Evolutionary conservation across 2,797 vertebrate genomes (phyloP).

Genomic region (Pagetopsis macropterus): DNA sequence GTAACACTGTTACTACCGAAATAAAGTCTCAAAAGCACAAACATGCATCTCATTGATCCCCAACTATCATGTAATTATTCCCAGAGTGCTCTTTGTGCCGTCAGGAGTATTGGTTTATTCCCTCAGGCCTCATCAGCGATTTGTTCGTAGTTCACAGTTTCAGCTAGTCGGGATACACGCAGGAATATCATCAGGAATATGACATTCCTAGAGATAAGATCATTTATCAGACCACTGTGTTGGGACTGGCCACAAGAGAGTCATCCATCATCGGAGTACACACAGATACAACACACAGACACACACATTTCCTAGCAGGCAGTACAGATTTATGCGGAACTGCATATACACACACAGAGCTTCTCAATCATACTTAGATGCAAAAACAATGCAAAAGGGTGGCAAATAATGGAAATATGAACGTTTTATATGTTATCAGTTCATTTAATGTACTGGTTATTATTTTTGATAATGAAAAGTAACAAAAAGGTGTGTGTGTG

Average conservation of each 20-base stretch:
- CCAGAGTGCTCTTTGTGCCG: constrained; percentile 26
- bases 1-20: neutral
- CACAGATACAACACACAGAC: constrained; percentile 33
- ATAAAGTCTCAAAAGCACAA: neutral
- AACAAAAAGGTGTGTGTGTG: constrained; percentile 28
- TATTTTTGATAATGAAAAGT: constrained; percentile 8
- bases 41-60: constrained; percentile 24
- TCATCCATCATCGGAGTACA: constrained; percentile 69
- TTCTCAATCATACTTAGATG: constrained; percentile 11
- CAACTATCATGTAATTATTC: constrained; percentile 44
- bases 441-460: constrained; percentile 12
- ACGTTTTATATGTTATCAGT: constrained; percentile 26
- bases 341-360: constrained; percentile 22
- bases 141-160: constrained; percentile 55
- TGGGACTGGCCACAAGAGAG: constrained; percentile 61
- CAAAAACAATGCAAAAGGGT: constrained; percentile 11
- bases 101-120: constrained; percentile 61
- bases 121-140: constrained; percentile 57
- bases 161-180: constrained; percentile 37
- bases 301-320: constrained; percentile 15
- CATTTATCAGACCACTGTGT: constrained; percentile 75
- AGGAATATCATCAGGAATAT: constrained; percentile 62
- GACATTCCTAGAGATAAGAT: constrained; percentile 65
- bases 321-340: constrained; percentile 5
- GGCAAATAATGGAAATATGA: neutral